Evolutionary conservation across 2,797 vertebrate genomes (phyloP), one percentile per base, ranked within the genome.

Genomic region (Gymnothorax javanicus): DNA sequence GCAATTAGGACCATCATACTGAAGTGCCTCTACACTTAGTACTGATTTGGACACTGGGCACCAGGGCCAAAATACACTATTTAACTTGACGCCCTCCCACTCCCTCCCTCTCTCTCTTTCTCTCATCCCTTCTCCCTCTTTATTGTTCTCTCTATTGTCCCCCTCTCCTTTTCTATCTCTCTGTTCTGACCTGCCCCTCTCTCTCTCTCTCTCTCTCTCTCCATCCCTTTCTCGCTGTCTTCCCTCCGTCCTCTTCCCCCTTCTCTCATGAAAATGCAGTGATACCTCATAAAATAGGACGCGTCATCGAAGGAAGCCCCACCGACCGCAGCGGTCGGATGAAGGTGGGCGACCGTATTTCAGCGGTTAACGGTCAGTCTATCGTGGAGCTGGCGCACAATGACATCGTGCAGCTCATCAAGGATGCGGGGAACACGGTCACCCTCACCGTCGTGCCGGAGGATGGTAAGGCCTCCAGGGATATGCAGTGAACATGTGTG

Each of bases 201-300:
- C 17, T 7, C 15, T 54, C 75, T 56, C 58, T 86, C n/a, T 83
- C 20, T 43, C 27, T 73, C 23, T 83, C 62, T 17, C 17, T 56
- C n/a, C 69, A 50, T 84, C 25, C 5, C 67, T 92, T 71, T 84
- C 84, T 33, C 87, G 87, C 23, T 71, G 54, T 54, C 60, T 57
- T 17, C 52, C 73, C 59, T 73, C 67, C 54, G 58, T 54, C 23
- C 56, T 54, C 77, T 79, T 71, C 82, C 13, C 25, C 20, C 27
- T 27, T 59, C 69, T 23, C 50, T 57, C 79, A 23, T 15, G 20
- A 43, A 23, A 20, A 9, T 11, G 81, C 86, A 99, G 98, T 99
- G 54, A 99, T 99, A 87, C 98, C 99, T 79, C 99, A 99, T 94
- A 99, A 99, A 95, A 99, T 99, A 0, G 99, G 98, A 12, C 97